Evolutionary conservation across 2,113 vertebrate species (phyloP).

Genomic region (Catharus bicknelli): DNA sequence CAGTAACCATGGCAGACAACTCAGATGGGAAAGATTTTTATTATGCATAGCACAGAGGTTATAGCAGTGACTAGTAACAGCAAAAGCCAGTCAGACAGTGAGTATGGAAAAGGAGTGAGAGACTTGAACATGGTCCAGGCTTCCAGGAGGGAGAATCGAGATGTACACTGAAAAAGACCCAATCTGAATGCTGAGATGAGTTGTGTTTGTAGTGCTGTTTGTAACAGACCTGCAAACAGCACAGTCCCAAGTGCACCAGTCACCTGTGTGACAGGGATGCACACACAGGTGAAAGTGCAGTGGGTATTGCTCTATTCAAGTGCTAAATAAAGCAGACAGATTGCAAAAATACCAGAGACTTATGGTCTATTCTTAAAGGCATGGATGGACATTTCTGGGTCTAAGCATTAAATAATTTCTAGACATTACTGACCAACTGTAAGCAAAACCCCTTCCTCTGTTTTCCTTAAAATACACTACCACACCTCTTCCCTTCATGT

Average conservation of each 20-base stretch:
- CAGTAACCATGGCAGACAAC: conserved; percentile 57
- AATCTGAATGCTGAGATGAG: background rate
- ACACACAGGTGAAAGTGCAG: rapidly evolving
- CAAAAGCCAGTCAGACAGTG: conserved; percentile 30
- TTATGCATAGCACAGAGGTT: conserved; percentile 58
- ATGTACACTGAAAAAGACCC: background rate
- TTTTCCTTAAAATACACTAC: background rate
- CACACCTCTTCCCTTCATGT: background rate
- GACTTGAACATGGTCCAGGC: background rate
- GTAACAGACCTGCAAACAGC: background rate
- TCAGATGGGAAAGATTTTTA: conserved; percentile 62
- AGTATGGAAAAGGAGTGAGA: conserved; percentile 16
- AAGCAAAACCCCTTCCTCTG: background rate
- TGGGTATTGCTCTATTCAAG: background rate
- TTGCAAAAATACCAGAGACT: background rate
- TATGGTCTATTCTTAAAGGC: background rate
- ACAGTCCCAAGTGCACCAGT: background rate
- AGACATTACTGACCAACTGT: background rate
- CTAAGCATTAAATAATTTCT: background rate
- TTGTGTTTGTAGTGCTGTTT: background rate
- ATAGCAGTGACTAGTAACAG: conserved; percentile 3
- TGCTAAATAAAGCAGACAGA: background rate
- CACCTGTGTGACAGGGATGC: background rate
- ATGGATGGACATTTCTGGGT: background rate
- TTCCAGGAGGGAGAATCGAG: background rate